Conservation (phyloP, 2,113 vertebrate genomes). For the Ictidomys tridecemlineatus region DNA sequence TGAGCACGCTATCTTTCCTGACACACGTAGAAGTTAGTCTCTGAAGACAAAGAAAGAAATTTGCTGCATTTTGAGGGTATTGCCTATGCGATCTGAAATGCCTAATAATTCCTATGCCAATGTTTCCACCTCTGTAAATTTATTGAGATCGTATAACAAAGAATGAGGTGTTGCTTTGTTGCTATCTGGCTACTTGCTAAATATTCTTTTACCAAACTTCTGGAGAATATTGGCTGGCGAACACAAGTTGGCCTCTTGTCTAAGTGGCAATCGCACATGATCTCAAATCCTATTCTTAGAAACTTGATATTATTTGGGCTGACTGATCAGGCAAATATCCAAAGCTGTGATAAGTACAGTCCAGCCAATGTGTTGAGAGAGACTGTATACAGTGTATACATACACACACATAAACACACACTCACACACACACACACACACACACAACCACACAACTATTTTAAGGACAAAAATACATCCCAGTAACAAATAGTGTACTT, state of each 20-base stretch:
- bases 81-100: background rate
- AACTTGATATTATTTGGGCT: background rate
- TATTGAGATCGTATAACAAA: background rate
- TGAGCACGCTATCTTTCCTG: background rate
- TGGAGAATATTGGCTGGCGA: background rate
- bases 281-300: background rate
- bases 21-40: background rate
- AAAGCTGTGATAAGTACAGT: background rate
- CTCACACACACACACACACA: too few relatives aligned
- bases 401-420: background rate
- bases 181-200: background rate
- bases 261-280: background rate
- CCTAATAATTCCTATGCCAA: background rate
- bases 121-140: background rate
- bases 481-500: background rate
- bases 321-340: background rate
- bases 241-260: background rate
- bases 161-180: background rate
- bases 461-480: background rate
- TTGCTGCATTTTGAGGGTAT: background rate
- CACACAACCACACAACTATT: background rate
- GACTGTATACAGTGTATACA: fast-evolving
- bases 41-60: background rate
- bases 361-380: background rate
- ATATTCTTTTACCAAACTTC: background rate